Evolutionary conservation across 2,113 vertebrate species (phyloP), one percentile per base, ranked within the genome.

Genomic region (Pao palembangensis): DNA sequence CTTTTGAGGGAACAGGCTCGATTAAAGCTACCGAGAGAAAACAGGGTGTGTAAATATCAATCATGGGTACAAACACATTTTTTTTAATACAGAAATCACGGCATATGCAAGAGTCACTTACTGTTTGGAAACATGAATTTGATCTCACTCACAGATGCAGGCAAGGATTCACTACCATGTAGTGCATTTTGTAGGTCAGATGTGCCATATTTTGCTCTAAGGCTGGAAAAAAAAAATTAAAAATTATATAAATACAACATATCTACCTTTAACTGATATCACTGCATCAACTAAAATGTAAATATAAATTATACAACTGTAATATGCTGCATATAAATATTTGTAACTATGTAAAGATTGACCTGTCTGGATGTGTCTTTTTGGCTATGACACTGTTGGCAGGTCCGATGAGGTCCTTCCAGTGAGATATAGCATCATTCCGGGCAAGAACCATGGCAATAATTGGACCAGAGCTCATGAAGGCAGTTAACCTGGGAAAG

Each of bases 381-480:
- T 82, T 93, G 57, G 95, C 94, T 75, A 81, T 84, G 41, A 79
- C 42, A 67, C 86, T 93, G 88, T 91, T 92, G 74, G 73, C 79
- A 61, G 96, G 97, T 70, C 97, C 97, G 65, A 98, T 92, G 76
- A 98, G 83, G 49, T 89, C 88, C 78, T 92, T 95, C 96, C 95
- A 98, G 81, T 89, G 87, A 1, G 90, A 86, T n/a, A 98, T 81
- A 19, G 94, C 95, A 1, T 82, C 56, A 23, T 93, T 48, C 25
- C 94, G 88, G 61, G 93, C 92, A 78, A 99, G 88, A 71, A 88
- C 82, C 85, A 96, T 76, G 31, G 91, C 93, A 64, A 94, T 58
- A 47, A 93, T 76, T 46, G 95, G 94, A 53, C 95, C 96, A 55
- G 97, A 98, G 82, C 94, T 98, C 96, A 98, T 98, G 71, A 94